Conservation (phyloP, 2,888 invertebrate species). For the Neoascia interrupta region DNA sequence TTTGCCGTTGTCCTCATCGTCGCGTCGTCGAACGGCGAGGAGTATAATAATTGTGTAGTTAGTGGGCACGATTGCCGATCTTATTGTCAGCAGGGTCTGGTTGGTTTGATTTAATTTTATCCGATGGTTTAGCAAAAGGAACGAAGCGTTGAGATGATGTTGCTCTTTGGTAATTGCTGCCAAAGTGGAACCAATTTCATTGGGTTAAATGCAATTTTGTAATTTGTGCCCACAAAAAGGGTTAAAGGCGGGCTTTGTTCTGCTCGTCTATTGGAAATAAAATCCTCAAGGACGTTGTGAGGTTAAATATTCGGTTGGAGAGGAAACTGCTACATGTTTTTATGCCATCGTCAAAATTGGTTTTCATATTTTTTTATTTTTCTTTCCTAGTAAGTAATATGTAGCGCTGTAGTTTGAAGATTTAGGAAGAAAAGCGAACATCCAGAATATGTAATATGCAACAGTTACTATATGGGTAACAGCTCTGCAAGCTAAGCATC, state of each 20-base stretch:
- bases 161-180: slow-evolving; percentile 62
- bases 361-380: no score
- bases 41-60: slow-evolving; percentile 65
- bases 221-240: slow-evolving; percentile 3
- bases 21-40: not conserved
- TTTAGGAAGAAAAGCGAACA: no score
- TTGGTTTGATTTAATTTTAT: slow-evolving; percentile 67
- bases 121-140: slow-evolving; percentile 6
- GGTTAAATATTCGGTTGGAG: no score
- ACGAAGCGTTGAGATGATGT: slow-evolving; percentile 25
- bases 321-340: not conserved
- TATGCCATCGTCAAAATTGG: not conserved
- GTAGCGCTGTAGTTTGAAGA: no score
- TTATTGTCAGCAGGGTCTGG: slow-evolving; percentile 63
- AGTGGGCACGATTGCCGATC: slow-evolving; percentile 67
- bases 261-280: not conserved
- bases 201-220: slow-evolving; percentile 42
- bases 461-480: no score
- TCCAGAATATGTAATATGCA: no score
- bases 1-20: not conserved
- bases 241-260: no score
- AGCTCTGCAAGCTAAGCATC: no score
- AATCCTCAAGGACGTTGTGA: not conserved
- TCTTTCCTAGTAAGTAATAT: no score
- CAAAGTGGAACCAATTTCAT: slow-evolving; percentile 63